These are phyloP conservation scores for Drosophila mayri DNA, from an alignment of 1,140 invertebrate genomes.

Conservation along the genomic window DNA sequence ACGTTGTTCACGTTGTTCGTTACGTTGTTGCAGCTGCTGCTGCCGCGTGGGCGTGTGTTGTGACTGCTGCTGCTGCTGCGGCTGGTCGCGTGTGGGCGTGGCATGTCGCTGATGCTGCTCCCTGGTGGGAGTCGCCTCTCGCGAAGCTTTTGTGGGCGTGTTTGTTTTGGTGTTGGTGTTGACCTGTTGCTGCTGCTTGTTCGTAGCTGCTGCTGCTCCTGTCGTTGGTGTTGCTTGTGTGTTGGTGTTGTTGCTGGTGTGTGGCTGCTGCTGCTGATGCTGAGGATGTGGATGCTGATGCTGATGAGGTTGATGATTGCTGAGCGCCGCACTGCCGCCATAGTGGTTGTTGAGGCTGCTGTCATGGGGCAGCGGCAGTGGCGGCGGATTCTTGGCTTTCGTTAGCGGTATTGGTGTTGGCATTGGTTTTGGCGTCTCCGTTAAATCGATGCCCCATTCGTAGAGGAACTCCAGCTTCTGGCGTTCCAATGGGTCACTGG, in stretches of 20 bases:
- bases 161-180: constrained; percentile 44
- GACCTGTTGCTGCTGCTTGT: constrained; percentile 22
- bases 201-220: constrained; percentile 23
- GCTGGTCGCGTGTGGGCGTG: constrained; percentile 56
- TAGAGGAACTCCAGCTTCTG: constrained; percentile 86
- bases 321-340: constrained; percentile 63
- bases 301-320: constrained; percentile 62
- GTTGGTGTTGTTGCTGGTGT: constrained; percentile 36
- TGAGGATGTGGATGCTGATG: constrained; percentile 40
- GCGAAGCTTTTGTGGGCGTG: constrained; percentile 70
- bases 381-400: constrained; percentile 84
- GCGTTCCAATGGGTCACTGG: constrained; percentile 88
- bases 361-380: constrained; percentile 83
- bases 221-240: constrained; percentile 41
- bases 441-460: constrained; percentile 87
- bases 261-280: constrained; percentile 55
- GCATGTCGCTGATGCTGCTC: constrained; percentile 64
- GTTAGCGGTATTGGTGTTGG: constrained; percentile 85
- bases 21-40: constrained; percentile 37
- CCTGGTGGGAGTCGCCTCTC: constrained; percentile 69
- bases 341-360: constrained; percentile 57
- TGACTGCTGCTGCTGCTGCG: constrained; percentile 34
- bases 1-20: constrained; percentile 45
- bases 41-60: constrained; percentile 53
- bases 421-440: constrained; percentile 85